These are phyloP conservation scores for Chlamydotis undulata DNA, from an alignment of 2,113 vertebrate genomes.

Conservation along the genomic window DNA sequence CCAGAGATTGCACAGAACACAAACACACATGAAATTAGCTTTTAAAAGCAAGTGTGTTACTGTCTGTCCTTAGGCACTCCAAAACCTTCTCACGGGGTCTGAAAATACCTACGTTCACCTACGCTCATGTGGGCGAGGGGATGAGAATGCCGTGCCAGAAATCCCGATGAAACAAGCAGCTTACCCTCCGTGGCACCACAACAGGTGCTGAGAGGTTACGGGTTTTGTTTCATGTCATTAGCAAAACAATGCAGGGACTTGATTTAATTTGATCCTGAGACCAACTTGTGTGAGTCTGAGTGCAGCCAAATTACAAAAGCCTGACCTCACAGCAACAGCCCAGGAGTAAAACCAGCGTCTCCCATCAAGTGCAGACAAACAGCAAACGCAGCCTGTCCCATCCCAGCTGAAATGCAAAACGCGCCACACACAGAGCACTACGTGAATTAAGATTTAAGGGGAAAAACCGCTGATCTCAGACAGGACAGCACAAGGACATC, in stretches of 20 bases:
- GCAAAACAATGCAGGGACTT: background rate
- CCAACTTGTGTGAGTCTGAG: background rate
- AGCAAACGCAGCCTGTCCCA: background rate
- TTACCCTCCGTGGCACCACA: background rate
- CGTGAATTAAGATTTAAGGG: background rate
- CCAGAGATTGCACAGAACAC: background rate
- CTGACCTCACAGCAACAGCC: background rate
- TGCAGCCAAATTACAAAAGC: background rate
- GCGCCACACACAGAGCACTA: fast-evolving
- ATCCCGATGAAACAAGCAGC: background rate
- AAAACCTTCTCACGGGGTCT: background rate
- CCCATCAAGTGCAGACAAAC: background rate
- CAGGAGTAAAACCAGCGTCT: background rate
- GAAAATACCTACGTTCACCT: background rate
- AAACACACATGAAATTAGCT: background rate
- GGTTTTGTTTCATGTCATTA: background rate
- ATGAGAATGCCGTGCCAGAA: background rate
- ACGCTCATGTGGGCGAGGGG: background rate
- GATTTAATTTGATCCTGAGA: background rate
- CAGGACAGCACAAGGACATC: background rate
- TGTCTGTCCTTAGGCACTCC: background rate
- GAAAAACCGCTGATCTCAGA: background rate
- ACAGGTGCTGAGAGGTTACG: background rate
- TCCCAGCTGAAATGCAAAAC: background rate
- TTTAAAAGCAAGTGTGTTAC: background rate